Conservation (phyloP, 2,113 vertebrate genomes). For the Brienomyrus brachyistius region DNA sequence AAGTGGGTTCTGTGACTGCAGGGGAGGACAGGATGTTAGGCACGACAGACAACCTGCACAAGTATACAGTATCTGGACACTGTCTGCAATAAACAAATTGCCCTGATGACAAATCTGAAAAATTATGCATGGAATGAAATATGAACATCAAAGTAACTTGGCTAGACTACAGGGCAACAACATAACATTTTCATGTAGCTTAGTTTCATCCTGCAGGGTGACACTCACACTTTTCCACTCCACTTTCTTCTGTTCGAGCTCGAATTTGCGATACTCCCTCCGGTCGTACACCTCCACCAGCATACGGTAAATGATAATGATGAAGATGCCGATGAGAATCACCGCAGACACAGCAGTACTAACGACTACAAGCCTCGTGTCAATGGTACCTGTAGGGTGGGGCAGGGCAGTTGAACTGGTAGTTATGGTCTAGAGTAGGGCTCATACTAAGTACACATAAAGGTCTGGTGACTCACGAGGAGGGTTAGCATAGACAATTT, state of each 20-base stretch:
- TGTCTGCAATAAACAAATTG: background rate
- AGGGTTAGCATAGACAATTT: slow-evolving; percentile 15
- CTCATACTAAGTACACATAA: background rate
- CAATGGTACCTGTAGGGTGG: slow-evolving; percentile 25
- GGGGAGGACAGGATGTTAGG: background rate
- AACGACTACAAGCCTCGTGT: slow-evolving; percentile 44
- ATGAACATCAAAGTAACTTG: background rate
- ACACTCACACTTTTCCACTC: slow-evolving; percentile 58
- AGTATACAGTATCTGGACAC: background rate
- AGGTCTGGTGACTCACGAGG: slow-evolving; percentile 25
- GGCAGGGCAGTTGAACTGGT: background rate
- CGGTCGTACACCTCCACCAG: slow-evolving; percentile 56
- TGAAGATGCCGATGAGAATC: slow-evolving; percentile 49
- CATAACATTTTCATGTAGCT: background rate
- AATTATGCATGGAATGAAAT: background rate
- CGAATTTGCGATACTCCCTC: slow-evolving; percentile 54
- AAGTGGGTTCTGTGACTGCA: slow-evolving; percentile 60
- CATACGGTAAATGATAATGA: slow-evolving; percentile 52
- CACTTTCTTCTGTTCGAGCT: slow-evolving; percentile 44
- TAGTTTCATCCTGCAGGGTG: background rate
- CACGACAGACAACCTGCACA: background rate
- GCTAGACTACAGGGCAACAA: background rate
- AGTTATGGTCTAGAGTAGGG: background rate
- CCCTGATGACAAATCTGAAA: background rate
- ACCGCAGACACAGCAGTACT: slow-evolving; percentile 48